Conservation (phyloP, 2,888 invertebrate genomes). For the Megaustenia siamemsis region DNA sequence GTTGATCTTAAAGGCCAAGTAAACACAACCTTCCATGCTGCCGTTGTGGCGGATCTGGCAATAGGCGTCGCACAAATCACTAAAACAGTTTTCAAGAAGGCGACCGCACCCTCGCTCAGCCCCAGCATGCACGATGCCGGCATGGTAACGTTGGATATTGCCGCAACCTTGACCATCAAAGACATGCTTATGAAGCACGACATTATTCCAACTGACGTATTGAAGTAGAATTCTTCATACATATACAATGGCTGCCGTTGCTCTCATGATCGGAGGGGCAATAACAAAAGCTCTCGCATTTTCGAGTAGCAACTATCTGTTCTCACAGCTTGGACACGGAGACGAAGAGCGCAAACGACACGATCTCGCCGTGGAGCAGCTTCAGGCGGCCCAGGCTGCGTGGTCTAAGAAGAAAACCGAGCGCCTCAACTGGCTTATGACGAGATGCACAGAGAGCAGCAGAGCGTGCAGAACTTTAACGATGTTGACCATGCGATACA, state of each 20-base stretch:
- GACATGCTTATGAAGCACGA: not conserved
- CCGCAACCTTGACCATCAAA: not conserved
- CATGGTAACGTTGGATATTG: not conserved
- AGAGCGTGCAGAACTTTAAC: not conserved
- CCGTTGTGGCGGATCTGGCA: too few species aligned
- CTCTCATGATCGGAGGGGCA: not conserved
- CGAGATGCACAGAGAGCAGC: not conserved
- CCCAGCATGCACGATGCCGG: not conserved
- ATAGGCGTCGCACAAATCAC: not conserved
- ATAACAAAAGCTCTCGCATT: constrained; percentile 5
- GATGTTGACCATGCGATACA: constrained; percentile 6
- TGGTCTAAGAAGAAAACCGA: not conserved
- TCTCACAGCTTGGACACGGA: not conserved
- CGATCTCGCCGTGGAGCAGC: constrained; percentile 11
- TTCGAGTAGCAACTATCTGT: not conserved
- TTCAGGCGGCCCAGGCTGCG: not conserved
- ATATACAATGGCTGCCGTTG: constrained; percentile 7
- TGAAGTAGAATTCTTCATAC: too few species aligned
- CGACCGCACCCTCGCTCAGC: not conserved
- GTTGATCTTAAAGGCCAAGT: too few species aligned
- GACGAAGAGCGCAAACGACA: constrained; percentile 12
- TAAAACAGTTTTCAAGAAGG: not conserved
- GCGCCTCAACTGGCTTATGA: not conserved
- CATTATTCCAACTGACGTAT: not conserved
- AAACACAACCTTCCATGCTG: too few species aligned